Evolutionary conservation across 2,888 invertebrate genomes (phyloP), one percentile per base, ranked within the genome.

Genomic region (Acrobasis suavella): DNA sequence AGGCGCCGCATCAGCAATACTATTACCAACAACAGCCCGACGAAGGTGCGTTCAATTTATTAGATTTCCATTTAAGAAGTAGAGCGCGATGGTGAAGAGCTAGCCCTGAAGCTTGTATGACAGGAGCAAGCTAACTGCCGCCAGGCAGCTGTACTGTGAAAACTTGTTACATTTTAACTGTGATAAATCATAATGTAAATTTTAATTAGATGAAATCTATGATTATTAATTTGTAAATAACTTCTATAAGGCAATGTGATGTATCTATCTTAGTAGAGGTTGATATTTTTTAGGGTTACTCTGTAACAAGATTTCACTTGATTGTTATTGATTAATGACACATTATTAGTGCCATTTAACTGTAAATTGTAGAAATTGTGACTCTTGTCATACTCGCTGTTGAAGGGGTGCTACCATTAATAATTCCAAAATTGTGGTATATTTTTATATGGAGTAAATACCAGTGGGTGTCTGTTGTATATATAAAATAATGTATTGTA

Each of bases 311-410:
- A 90, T 92, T 92, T 93, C 92, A 92, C 91, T 78, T 68, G 77
- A 81, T 56, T 56, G 81, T 87, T 86, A 87, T 91, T 87, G 85
- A 56, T 89, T 87, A 81, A 90, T 91, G 91, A 92, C 92, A 91
- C 92, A 85, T 78, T 81, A 82, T 82, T 82, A 86, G 92, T 93
- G 92, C 92, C 92, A 92, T 92, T 89, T 91, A 85, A 87, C 89
- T 91, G 88, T 91, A 90, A 89, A 91, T 89, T 89, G 82, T 91
- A 89, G 85, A 86, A 84, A 80, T 88, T 89, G 92, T 92, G 92
- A 92, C 92, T 92, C 92, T 92, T 92, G 93, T 93, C 93, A 92
- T 92, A 92, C 93, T 91, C 87, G 92, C 93, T 93, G 89, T 83
- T 87, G 90, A 91, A 91, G 93, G 93, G 93, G 93, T 93, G 93